These are phyloP conservation scores for Drosophila trapezifrons DNA, from an alignment of 1,140 invertebrate species.

Conservation along the genomic window DNA sequence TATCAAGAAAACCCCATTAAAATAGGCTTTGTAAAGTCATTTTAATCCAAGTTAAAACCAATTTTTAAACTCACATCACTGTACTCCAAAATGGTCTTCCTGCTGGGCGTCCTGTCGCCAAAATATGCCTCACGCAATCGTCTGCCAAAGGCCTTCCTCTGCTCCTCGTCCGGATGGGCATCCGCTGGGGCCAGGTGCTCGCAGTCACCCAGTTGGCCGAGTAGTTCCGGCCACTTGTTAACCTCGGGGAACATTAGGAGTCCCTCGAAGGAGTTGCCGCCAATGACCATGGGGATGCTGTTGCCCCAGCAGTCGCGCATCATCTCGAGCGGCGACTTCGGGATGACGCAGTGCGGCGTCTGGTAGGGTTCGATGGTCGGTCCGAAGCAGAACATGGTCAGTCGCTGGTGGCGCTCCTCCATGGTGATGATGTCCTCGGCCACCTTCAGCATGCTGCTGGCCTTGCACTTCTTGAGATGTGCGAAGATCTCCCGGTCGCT, in stretches of 20 bases:
- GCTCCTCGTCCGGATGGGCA: constrained; percentile 59
- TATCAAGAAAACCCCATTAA: background rate
- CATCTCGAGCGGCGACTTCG: constrained; percentile 77
- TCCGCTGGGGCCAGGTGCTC: constrained; percentile 67
- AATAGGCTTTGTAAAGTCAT: background rate
- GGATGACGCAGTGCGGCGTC: constrained; percentile 71
- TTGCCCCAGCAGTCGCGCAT: constrained; percentile 82
- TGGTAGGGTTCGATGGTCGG: constrained; percentile 83
- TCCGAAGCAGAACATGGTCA: constrained; percentile 73
- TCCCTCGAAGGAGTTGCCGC: constrained; percentile 84
- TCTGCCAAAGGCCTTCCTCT: constrained; percentile 65
- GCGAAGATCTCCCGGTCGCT: constrained; percentile 63
- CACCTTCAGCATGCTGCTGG: constrained; percentile 86
- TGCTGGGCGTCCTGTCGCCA: constrained; percentile 61
- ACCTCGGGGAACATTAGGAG: constrained; percentile 76
- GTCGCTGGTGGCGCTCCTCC: constrained; percentile 72
- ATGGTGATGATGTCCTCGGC: constrained; percentile 68
- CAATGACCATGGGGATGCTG: constrained; percentile 83
- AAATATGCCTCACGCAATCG: constrained; percentile 59
- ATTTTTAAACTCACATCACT: constrained; percentile 68
- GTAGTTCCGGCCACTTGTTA: constrained; percentile 73
- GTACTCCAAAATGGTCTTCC: constrained; percentile 71
- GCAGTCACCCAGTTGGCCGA: constrained; percentile 66
- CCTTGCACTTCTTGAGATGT: constrained; percentile 67
- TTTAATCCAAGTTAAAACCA: background rate